Evolutionary conservation across 92 coral and sea anemone genomes (phyloP), one percentile per base, ranked within the genome.

Genomic region (Paragorgia papillata): DNA sequence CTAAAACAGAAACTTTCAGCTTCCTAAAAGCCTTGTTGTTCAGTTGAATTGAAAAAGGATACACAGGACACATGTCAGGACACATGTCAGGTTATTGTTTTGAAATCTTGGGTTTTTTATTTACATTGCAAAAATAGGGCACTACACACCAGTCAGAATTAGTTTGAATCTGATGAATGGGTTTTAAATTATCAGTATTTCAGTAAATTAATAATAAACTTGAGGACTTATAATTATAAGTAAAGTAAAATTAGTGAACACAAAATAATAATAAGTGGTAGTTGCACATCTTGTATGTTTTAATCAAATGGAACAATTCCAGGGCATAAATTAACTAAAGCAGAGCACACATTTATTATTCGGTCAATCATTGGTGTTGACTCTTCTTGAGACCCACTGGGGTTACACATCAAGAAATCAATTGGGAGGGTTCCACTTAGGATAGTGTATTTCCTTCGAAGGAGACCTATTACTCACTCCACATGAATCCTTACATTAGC

Each of bases 331-430:
- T 76, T 83, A 17, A 75, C 74, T 46, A 75, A 66, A 18, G 87
- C 78, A 22, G 66, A 44, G 30, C 80, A 76, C 9, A 59, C 79
- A 30, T 19, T 73, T 8, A 84, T 60, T 32, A 84, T 69, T 48
- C 67, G 24, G 56, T 84, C 88, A 76, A 84, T 68, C 83, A 69
- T 58, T 21, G 87, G 79, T 43, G 60, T 40, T 48, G 74, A 25
- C 25, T 27, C 74, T 46, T 73, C 26, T 46, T 59, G 65, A 21
- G 49, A 51, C n/a, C n/a, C n/a, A n/a, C n/a, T n/a, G n/a, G n/a
- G n/a, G n/a, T n/a, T n/a, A n/a, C n/a, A n/a, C 32, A 54, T 60
- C 50, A 85, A 31, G 28, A 69, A 86, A 44, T 85, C 93, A 32
- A 79, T 75, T 18, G 84, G 93, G 3, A 86, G 74, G 20, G 46